Percentiles rank a stretch among this genome's conserved stretches.
Evolutionary conservation across 2,797 vertebrate genomes (phyloP).

Genomic region (Gastrophryne carolinensis): DNA sequence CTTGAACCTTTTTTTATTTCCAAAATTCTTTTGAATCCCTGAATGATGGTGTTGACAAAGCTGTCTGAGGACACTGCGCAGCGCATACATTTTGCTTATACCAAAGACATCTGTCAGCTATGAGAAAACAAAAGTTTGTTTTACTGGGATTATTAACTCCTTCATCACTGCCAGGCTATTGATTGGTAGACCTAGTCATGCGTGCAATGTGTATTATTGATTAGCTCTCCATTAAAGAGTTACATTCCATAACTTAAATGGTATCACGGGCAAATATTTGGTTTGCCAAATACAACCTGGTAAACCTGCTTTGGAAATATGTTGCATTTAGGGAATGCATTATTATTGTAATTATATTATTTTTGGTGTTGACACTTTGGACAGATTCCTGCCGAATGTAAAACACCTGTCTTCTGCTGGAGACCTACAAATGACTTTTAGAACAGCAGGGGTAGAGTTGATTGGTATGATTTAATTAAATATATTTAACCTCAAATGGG

Average conservation of each 20-base stretch:
- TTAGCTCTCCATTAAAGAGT: not conserved
- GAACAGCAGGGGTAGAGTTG: slow-evolving; percentile 41
- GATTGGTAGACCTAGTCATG: not conserved
- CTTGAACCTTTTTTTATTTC: too few relatives aligned
- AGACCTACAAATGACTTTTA: slow-evolving; percentile 47
- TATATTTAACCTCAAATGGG: slow-evolving; percentile 48
- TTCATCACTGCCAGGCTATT: not conserved
- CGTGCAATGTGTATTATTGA: not conserved
- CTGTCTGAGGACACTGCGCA: too few relatives aligned
- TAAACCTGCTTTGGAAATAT: not conserved
- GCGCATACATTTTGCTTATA: not conserved
- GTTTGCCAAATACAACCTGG: not conserved
- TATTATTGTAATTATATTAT: not conserved
- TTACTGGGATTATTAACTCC: not conserved
- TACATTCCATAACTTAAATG: not conserved
- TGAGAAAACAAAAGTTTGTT: not conserved
- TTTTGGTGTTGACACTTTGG: slow-evolving; percentile 1
- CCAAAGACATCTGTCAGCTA: not conserved
- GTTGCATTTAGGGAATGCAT: not conserved
- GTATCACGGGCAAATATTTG: slow-evolving; percentile 2
- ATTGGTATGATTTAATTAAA: slow-evolving; percentile 48
- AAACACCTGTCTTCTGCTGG: slow-evolving; percentile 32
- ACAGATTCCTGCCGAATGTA: not conserved
- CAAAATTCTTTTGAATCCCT: too few relatives aligned
- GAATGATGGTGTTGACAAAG: too few relatives aligned